A percentile compares a stretch with the other conserved stretches of the same genome.
Conservation (phyloP, 2,888 invertebrate species). For the Chaetoderma sp. region DNA sequence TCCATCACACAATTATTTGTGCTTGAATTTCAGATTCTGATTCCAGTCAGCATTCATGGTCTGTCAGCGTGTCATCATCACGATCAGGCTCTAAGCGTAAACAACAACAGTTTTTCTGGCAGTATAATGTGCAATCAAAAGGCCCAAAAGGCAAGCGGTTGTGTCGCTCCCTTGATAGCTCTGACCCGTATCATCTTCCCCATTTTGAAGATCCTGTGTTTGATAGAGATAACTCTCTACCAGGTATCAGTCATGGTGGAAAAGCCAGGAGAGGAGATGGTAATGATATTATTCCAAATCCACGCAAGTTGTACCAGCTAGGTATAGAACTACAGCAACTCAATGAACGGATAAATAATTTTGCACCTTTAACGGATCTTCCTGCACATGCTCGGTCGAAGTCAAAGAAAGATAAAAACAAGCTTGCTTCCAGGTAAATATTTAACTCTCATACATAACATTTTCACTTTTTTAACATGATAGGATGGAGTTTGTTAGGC, state of each 20-base stretch:
- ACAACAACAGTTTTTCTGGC: conserved; percentile 85
- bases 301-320: conserved; percentile 88
- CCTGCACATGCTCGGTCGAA: conserved; percentile 54
- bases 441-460: background rate
- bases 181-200: conserved; percentile 92
- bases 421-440: conserved; percentile 84
- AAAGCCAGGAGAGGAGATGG: conserved; percentile 96
- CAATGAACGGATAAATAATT: conserved; percentile 91
- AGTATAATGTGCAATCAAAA: conserved; percentile 98
- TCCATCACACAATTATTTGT: too few relatives aligned
- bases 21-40: conserved; percentile 35
- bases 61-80: conserved; percentile 29
- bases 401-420: conserved; percentile 92
- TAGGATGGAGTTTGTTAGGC: background rate
- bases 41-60: conserved; percentile 35
- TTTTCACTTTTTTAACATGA: background rate
- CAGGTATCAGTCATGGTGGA: conserved; percentile 58
- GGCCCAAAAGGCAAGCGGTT: conserved; percentile 93
- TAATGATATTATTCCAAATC: conserved; percentile 96
- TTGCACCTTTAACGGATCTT: conserved; percentile 94
- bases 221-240: conserved; percentile 76
- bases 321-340: conserved; percentile 93
- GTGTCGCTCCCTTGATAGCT: conserved; percentile 74
- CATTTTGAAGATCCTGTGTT: conserved; percentile 96
- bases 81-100: too few relatives aligned